Conservation (phyloP, 1,140 invertebrate species). For the Drosophila arizonae region DNA sequence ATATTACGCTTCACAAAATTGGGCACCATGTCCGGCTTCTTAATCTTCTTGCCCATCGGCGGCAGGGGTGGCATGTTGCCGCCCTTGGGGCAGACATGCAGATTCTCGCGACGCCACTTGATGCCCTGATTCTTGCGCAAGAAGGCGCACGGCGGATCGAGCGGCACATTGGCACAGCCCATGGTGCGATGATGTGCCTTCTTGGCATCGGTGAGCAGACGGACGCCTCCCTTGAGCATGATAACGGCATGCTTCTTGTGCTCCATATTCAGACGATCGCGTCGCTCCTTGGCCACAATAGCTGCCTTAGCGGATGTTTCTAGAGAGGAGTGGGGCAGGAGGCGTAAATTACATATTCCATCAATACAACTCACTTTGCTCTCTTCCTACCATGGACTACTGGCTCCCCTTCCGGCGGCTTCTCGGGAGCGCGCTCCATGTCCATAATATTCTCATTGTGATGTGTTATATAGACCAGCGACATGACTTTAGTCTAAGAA, state of each 20-base stretch:
- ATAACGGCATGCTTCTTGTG: conserved; percentile 55
- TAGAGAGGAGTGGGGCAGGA: not conserved
- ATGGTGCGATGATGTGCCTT: conserved; percentile 84
- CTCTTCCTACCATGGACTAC: too few species aligned
- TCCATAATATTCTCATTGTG: conserved; percentile 84
- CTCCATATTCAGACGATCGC: conserved; percentile 46
- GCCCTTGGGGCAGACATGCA: conserved; percentile 83
- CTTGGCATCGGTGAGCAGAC: conserved; percentile 63
- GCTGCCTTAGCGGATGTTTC: conserved; percentile 25
- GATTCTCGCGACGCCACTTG: conserved; percentile 83
- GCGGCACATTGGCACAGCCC: conserved; percentile 85
- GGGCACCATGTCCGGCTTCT: conserved; percentile 25
- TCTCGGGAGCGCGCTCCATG: conserved; percentile 69
- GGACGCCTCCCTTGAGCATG: conserved; percentile 54
- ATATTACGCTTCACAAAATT: conserved; percentile 86
- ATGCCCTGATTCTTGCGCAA: conserved; percentile 85
- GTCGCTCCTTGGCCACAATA: conserved; percentile 25
- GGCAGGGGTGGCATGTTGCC: conserved; percentile 83
- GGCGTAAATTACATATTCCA: too few species aligned
- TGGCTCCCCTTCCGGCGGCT: not conserved
- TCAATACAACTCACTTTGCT: too few species aligned
- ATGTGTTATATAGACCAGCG: conserved; percentile 83
- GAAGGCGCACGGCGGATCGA: conserved; percentile 84
- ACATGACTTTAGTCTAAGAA: conserved; percentile 67
- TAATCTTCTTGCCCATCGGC: conserved; percentile 45